Percentiles rank a stretch among this genome's conserved stretches.
Conservation (phyloP, 2,797 vertebrate species). For the Numenius phaeopus region DNA sequence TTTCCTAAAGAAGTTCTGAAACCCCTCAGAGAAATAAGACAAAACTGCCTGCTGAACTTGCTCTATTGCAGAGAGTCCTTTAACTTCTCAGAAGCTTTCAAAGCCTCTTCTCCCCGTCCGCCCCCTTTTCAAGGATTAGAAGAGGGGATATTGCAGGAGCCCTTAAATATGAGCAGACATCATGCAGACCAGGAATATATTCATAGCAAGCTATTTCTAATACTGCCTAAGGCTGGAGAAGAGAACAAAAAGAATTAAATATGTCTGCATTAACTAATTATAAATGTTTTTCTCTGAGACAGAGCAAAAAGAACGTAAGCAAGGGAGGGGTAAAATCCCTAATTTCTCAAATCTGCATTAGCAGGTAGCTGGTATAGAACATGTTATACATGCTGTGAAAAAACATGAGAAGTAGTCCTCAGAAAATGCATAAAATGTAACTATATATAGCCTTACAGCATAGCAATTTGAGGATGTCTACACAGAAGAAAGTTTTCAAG, state of each 20-base stretch:
- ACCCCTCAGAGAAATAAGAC: neutral
- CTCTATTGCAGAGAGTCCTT: neutral
- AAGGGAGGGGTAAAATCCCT: neutral
- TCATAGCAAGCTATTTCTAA: conserved; percentile 60
- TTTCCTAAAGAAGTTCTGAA: neutral
- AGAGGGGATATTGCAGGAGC: neutral
- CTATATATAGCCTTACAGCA: neutral
- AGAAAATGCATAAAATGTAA: neutral
- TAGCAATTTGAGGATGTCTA: neutral
- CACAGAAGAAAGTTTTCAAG: neutral
- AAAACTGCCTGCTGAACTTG: neutral
- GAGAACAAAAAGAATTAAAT: conserved; percentile 67
- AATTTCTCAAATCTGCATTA: neutral
- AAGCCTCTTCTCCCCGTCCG: neutral
- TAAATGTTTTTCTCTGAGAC: conserved; percentile 11
- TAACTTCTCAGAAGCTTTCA: conserved; percentile 7
- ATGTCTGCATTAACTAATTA: conserved; percentile 46
- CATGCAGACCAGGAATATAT: conserved; percentile 34
- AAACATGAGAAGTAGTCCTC: neutral
- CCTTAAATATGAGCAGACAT: conserved; percentile 49
- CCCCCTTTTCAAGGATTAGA: neutral
- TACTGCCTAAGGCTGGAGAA: conserved; percentile 54
- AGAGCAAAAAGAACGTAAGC: conserved; percentile 2
- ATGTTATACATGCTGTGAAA: neutral
- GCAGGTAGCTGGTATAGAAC: neutral